A percentile compares a stretch with the other conserved stretches of the same genome.
Conservation (phyloP, 2,888 invertebrate species). For the Allophyes oxyacanthae region DNA sequence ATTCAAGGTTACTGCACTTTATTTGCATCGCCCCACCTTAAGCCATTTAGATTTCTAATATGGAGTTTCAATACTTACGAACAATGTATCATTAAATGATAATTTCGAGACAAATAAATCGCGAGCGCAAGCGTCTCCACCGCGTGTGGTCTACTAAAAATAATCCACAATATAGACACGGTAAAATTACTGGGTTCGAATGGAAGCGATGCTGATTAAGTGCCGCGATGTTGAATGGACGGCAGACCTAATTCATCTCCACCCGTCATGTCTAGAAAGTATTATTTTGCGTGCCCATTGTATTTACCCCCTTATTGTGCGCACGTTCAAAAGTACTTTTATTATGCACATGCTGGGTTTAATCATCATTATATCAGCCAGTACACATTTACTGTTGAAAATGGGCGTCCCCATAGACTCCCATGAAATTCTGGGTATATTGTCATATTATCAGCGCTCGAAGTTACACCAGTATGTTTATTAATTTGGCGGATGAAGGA, state of each 20-base stretch:
- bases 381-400: conserved; percentile 19
- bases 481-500: too few relatives aligned
- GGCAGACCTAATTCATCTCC: conserved; percentile 35
- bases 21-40: conserved; percentile 12
- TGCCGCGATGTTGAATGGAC: conserved; percentile 27
- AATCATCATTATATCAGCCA: conserved; percentile 33
- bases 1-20: background rate
- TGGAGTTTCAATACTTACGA: conserved; percentile 15
- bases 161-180: conserved; percentile 27
- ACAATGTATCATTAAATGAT: conserved; percentile 48
- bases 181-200: conserved; percentile 31
- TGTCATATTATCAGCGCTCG: too few relatives aligned
- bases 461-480: too few relatives aligned
- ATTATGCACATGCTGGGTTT: conserved; percentile 31
- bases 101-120: conserved; percentile 37
- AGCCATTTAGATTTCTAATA: conserved; percentile 28
- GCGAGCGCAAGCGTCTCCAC: conserved; percentile 29
- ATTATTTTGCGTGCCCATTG: conserved; percentile 29
- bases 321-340: conserved; percentile 12
- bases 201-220: conserved; percentile 21
- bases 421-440: conserved; percentile 7
- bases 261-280: conserved; percentile 33
- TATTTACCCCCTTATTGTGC: conserved; percentile 6
- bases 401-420: conserved; percentile 17
- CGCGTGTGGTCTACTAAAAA: conserved; percentile 51